Conservation (phyloP, 2,113 vertebrate species). For the Steatornis caripensis region DNA sequence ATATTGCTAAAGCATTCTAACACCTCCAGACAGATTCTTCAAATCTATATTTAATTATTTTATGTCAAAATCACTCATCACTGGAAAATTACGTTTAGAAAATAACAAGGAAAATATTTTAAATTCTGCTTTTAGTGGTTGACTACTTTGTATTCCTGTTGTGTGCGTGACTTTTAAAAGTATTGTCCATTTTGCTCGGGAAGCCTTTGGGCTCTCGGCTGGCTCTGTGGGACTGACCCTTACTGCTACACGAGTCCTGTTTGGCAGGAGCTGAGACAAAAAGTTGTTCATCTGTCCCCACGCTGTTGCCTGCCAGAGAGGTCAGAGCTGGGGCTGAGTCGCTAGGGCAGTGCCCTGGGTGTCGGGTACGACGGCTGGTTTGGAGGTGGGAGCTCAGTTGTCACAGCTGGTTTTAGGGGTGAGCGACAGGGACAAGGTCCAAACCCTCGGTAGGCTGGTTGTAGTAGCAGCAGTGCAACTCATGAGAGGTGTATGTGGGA, state of each 20-base stretch:
- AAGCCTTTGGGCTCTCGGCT: neutral
- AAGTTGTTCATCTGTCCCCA: neutral
- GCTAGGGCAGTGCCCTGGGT: neutral
- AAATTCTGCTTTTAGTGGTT: neutral
- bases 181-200: neutral
- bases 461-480: neutral
- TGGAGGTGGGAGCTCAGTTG: neutral
- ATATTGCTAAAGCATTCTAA: neutral
- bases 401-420: neutral
- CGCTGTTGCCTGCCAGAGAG: rapidly evolving
- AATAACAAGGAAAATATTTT: neutral
- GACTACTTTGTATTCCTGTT: neutral
- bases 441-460: rapidly evolving
- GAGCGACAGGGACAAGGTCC: neutral
- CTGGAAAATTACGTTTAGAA: neutral
- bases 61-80: neutral
- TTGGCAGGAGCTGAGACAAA: neutral
- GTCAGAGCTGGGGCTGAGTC: rapidly evolving
- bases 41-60: neutral
- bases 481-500: neutral
- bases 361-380: rapidly evolving
- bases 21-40: neutral
- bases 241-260: neutral
- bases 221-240: neutral
- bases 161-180: neutral